Percentiles rank a stretch among this genome's conserved stretches.
Conservation (phyloP, 1,140 invertebrate genomes). For the Drosophila novamexicana region DNA sequence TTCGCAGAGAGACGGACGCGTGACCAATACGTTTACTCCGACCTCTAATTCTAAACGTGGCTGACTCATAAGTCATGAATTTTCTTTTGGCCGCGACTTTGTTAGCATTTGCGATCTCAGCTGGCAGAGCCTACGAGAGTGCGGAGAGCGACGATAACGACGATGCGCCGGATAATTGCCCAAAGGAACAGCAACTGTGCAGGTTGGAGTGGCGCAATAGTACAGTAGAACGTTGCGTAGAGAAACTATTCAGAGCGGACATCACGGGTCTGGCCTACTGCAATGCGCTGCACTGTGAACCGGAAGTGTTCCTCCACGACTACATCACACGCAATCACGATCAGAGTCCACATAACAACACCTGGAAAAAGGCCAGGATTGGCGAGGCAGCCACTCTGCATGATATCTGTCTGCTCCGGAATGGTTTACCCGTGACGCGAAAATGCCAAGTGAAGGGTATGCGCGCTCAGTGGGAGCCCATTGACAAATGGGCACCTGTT, state of each 20-base stretch:
- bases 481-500: slow-evolving; percentile 39
- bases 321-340: slow-evolving; percentile 59
- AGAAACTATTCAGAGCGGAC: not conserved
- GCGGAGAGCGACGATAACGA: not conserved
- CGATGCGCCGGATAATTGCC: slow-evolving; percentile 9
- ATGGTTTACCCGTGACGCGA: slow-evolving; percentile 71
- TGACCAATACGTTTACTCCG: slow-evolving; percentile 1
- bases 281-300: slow-evolving; percentile 45
- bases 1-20: slow-evolving; percentile 46
- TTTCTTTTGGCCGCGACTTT: slow-evolving; percentile 8
- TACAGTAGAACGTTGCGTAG: not conserved
- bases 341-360: slow-evolving; percentile 61
- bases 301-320: slow-evolving; percentile 60
- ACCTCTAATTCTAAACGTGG: slow-evolving; percentile 13
- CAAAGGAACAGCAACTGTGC: slow-evolving; percentile 34
- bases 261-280: slow-evolving; percentile 34
- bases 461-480: slow-evolving; percentile 58
- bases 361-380: slow-evolving; percentile 60
- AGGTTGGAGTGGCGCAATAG: not conserved
- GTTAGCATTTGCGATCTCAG: slow-evolving; percentile 2
- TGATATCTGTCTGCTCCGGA: slow-evolving; percentile 60
- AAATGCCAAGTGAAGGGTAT: slow-evolving; percentile 26
- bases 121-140: not conserved
- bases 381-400: slow-evolving; percentile 57
- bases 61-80: slow-evolving; percentile 65